Conservation (phyloP, 2,888 invertebrate species). For the Nemotelus nigrinus region DNA sequence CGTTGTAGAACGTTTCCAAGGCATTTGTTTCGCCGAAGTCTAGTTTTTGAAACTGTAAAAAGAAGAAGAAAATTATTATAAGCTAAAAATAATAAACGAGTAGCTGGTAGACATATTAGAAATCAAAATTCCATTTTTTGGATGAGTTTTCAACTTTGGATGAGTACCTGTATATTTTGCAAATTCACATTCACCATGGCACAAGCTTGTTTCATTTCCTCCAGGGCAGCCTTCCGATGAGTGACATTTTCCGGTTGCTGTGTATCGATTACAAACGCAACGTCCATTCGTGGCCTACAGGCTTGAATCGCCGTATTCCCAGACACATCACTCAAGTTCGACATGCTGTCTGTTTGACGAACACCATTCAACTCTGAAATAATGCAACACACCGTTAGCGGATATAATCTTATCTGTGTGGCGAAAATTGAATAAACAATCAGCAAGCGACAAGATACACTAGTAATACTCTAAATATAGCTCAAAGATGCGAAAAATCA, state of each 20-base stretch:
- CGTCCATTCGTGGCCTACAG: conserved; percentile 80
- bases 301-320: conserved; percentile 65
- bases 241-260: conserved; percentile 76
- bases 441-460: conserved; percentile 13
- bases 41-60: conserved; percentile 89
- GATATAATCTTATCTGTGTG: conserved; percentile 17
- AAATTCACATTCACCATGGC: conserved; percentile 81
- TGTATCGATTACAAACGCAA: conserved; percentile 85
- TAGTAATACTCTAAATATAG: conserved; percentile 17
- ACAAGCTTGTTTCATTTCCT: conserved; percentile 86
- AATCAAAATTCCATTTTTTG: too few relatives aligned
- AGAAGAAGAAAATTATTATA: conserved; percentile 29
- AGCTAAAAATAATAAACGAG: not conserved
- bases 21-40: conserved; percentile 98
- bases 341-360: conserved; percentile 56
- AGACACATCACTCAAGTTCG: conserved; percentile 72
- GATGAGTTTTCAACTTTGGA: too few relatives aligned
- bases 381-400: not conserved
- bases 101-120: too few relatives aligned
- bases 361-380: conserved; percentile 48
- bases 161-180: conserved; percentile 80
- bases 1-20: conserved; percentile 96
- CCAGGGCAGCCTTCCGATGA: conserved; percentile 82
- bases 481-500: not conserved
- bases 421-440: conserved; percentile 8